Percentiles rank a stretch among this genome's conserved stretches.
Conservation (phyloP, 2,113 vertebrate genomes). For the Sylvicapra grimmia region DNA sequence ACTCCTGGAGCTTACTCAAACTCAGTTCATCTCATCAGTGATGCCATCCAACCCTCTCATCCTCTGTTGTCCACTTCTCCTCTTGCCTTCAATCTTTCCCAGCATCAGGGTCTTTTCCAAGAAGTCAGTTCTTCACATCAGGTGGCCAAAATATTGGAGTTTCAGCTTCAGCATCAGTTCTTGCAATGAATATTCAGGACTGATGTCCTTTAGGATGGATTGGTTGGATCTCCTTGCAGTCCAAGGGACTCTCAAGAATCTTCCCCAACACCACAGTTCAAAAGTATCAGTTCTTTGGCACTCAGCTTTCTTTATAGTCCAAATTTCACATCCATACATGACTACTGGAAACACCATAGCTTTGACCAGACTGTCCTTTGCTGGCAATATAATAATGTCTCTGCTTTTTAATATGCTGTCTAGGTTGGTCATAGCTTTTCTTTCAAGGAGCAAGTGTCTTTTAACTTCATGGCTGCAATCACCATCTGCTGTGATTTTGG, state of each 20-base stretch:
- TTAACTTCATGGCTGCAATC: background rate
- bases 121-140: background rate
- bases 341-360: background rate
- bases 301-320: background rate
- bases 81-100: background rate
- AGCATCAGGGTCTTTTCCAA: background rate
- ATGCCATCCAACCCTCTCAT: background rate
- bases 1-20: background rate
- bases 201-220: background rate
- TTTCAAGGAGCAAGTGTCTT: background rate
- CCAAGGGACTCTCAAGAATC: background rate
- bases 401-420: background rate
- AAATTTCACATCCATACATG: background rate
- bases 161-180: background rate
- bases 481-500: background rate
- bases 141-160: background rate
- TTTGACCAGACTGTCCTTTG: background rate
- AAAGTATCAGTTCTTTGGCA: fast-evolving
- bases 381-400: background rate
- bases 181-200: background rate
- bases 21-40: background rate
- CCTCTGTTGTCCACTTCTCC: background rate
- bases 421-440: background rate
- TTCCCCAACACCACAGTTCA: background rate
- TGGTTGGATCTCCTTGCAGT: background rate